Percentiles rank a stretch among this genome's conserved stretches.
phyloP scores from a whole-genome alignment of 2,888 invertebrate genomes.

The Hirtodrosophila cameraria region DNA sequence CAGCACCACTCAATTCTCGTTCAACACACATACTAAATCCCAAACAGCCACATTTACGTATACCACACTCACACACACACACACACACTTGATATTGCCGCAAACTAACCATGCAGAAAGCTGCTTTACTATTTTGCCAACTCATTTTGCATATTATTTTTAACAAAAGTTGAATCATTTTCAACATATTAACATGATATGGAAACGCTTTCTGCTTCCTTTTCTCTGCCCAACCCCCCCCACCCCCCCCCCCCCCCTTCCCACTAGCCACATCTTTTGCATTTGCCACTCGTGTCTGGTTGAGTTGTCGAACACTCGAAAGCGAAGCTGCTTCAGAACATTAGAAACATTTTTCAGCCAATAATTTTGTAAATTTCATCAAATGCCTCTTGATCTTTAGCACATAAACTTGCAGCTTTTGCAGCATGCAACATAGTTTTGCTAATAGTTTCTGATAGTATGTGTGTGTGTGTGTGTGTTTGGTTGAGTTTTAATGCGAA shows the following conservation, averaged over 20 bases:
- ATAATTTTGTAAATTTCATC: slow-evolving; percentile 58
- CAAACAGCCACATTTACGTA: slow-evolving; percentile 12
- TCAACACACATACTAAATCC: slow-evolving; percentile 30
- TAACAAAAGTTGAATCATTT: slow-evolving; percentile 65
- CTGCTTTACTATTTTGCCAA: slow-evolving; percentile 72
- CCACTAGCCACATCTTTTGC: slow-evolving; percentile 12
- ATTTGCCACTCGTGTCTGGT: slow-evolving; percentile 56
- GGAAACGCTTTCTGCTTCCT: slow-evolving; percentile 35
- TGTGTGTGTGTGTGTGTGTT: neutral
- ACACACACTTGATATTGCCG: slow-evolving; percentile 46
- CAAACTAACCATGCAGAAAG: slow-evolving; percentile 60
- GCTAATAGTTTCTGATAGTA: slow-evolving; percentile 14
- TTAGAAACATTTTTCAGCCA: slow-evolving; percentile 47
- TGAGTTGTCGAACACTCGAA: slow-evolving; percentile 52
- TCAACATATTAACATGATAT: slow-evolving; percentile 54
- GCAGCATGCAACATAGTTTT: slow-evolving; percentile 48
- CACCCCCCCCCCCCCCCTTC: neutral
- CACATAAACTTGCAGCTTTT: slow-evolving; percentile 64
- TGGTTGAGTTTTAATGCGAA: slow-evolving; percentile 62
- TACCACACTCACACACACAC: slow-evolving; percentile 3
- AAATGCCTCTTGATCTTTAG: slow-evolving; percentile 61
- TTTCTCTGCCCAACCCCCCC: neutral
- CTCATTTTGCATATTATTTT: slow-evolving; percentile 67
- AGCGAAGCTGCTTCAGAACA: slow-evolving; percentile 34
- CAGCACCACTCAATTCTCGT: slow-evolving; percentile 36